These are phyloP conservation scores for Apeltes quadracus DNA, from an alignment of 2,113 vertebrate species.

Conservation along the genomic window DNA sequence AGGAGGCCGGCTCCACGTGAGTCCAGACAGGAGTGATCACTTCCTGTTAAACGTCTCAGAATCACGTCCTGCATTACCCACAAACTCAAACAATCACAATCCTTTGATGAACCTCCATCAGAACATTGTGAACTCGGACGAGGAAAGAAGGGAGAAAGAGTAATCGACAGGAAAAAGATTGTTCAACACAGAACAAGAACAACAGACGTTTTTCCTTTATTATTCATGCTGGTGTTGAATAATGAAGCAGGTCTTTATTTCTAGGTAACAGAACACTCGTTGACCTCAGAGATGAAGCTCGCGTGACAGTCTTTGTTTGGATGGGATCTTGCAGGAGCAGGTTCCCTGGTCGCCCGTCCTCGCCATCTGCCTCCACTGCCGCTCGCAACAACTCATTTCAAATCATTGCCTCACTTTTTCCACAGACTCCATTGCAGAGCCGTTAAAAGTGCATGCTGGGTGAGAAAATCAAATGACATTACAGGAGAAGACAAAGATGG, in stretches of 20 bases:
- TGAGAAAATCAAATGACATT: constrained; percentile 42
- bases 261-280: constrained; percentile 37
- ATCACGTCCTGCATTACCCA: not conserved
- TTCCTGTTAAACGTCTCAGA: not conserved
- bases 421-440: constrained; percentile 17
- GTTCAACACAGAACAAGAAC: constrained; percentile 19
- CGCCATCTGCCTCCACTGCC: not conserved
- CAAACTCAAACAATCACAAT: not conserved
- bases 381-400: no score
- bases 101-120: not conserved
- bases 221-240: constrained; percentile 55
- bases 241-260: constrained; percentile 51
- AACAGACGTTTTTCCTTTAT: constrained; percentile 19
- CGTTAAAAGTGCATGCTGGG: constrained; percentile 27
- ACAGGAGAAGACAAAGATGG: constrained; percentile 29
- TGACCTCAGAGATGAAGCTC: constrained; percentile 34
- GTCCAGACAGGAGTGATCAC: not conserved
- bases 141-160: not conserved
- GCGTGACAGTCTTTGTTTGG: constrained; percentile 42
- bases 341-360: not conserved
- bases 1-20: not conserved
- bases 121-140: not conserved
- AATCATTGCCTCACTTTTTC: constrained; percentile 33
- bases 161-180: not conserved
- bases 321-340: constrained; percentile 1